Base-by-base conservation (phyloP, 2,113 vertebrate genomes). In the Petrocephalus microphthalmus region DNA sequence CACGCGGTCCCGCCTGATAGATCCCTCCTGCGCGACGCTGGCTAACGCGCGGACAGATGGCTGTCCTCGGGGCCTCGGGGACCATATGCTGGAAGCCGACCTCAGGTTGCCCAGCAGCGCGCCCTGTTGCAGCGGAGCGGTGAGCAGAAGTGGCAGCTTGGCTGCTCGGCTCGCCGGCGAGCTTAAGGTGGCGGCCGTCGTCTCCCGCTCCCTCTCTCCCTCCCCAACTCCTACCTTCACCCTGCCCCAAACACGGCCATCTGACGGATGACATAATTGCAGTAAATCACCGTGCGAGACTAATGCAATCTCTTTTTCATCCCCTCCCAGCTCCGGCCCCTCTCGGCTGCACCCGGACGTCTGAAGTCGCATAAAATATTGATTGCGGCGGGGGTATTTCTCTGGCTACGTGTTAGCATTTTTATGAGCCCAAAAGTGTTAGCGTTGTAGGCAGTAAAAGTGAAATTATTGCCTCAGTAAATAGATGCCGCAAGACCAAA, bases 341-440 rank as follows among this genome's bases (percentile, higher is more conserved):
- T 49, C 29, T 86, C 49, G 42, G 88, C 92, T 92, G 87, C 89
- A 52, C 83, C 83, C 90, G 88, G 56, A 89, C 91, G 91, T 87
- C 84, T 91, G 90, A 89, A 89, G 92, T 93, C 95, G 92, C 92
- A 95, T 94, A 91, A 94, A 96, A 94, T 95, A 96, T 96, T 85
- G 84, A 85, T 85, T 85, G 84, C 52, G 52, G 8, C 15, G 2
- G 84, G 74, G 54, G 84, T 53, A 85, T 85, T 85, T 54, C 84
- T 85, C 84, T 33, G 7, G 25, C 84, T 85, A 54, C 49, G 29
- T 37, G 84, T 19, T 53, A 85, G 84, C 84, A 56, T 56, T 82
- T 82, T 85, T 85, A 85, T 85, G 84, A 85, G 84, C 84, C n/a
- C 84, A 85, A 85, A 85, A 85, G 84, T 85, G 84, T 85, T 85